Evolutionary conservation across 2,888 invertebrate genomes (phyloP).

Genomic region (Cosmia trapezina): DNA sequence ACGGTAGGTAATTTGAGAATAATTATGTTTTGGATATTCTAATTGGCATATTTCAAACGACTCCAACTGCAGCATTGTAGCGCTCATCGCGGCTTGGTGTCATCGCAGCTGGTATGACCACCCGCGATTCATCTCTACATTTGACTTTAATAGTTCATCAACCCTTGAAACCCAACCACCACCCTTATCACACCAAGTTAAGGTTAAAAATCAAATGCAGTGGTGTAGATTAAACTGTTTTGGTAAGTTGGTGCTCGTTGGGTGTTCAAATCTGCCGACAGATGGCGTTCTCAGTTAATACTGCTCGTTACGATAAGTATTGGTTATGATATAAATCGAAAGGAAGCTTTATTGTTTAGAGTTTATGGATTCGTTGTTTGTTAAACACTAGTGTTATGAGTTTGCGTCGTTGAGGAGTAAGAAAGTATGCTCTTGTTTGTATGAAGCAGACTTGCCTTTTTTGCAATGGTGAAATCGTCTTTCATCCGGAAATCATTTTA

Average conservation of each 20-base stretch:
- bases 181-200: conserved; percentile 25
- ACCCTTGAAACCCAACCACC: neutral
- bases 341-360: conserved; percentile 68
- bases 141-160: conserved; percentile 77
- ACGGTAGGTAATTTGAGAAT: no score
- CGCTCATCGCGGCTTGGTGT: conserved; percentile 65
- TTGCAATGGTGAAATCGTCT: no score
- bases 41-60: neutral
- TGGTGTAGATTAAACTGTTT: neutral
- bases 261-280: conserved; percentile 76
- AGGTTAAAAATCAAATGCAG: conserved; percentile 60
- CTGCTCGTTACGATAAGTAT: conserved; percentile 75
- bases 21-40: no score
- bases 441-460: neutral
- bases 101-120: conserved; percentile 85
- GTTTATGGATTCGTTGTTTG: conserved; percentile 81
- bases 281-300: conserved; percentile 85
- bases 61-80: conserved; percentile 38
- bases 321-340: conserved; percentile 77
- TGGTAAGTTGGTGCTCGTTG: conserved; percentile 53
- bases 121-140: conserved; percentile 80
- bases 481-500: neutral
- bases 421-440: conserved; percentile 22
- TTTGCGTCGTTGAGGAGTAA: conserved; percentile 19
- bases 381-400: conserved; percentile 68